Conservation (phyloP, 1,140 invertebrate genomes). For the Helicoverpa zea region DNA sequence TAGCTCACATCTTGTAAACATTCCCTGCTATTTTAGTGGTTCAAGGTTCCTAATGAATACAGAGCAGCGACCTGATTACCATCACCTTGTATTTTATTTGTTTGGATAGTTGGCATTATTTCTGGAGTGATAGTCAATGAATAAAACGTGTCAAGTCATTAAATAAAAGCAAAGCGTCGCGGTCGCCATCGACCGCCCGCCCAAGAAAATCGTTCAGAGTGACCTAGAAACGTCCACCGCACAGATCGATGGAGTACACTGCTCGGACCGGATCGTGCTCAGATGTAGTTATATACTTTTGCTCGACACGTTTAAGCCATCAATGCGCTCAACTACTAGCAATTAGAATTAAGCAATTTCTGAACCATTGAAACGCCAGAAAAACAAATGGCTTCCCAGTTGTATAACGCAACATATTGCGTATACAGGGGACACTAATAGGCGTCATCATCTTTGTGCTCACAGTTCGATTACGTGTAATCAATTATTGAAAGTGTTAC, state of each 20-base stretch:
- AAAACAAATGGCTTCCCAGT: constrained; percentile 19
- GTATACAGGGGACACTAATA: constrained; percentile 40
- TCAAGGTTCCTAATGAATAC: constrained; percentile 50
- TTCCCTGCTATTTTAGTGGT: constrained; percentile 47
- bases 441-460: constrained; percentile 42
- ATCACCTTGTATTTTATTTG: constrained; percentile 55
- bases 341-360: constrained; percentile 39
- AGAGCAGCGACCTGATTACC: constrained; percentile 51
- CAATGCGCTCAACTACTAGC: constrained; percentile 23
- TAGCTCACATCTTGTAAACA: constrained; percentile 7
- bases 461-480: constrained; percentile 45
- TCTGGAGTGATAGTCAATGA: constrained; percentile 47
- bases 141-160: constrained; percentile 46
- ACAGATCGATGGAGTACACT: constrained; percentile 61
- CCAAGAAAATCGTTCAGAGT: constrained; percentile 52
- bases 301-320: constrained; percentile 42
- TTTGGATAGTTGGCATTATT: constrained; percentile 50
- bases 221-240: constrained; percentile 63
- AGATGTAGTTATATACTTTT: constrained; percentile 53
- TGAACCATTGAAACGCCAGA: constrained; percentile 34
- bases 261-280: constrained; percentile 49
- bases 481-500: constrained; percentile 52
- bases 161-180: constrained; percentile 26
- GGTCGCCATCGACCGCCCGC: constrained; percentile 46
- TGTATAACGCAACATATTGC: constrained; percentile 39